Conservation (phyloP, 2,113 vertebrate genomes). For the Proterorhinus semilunaris region DNA sequence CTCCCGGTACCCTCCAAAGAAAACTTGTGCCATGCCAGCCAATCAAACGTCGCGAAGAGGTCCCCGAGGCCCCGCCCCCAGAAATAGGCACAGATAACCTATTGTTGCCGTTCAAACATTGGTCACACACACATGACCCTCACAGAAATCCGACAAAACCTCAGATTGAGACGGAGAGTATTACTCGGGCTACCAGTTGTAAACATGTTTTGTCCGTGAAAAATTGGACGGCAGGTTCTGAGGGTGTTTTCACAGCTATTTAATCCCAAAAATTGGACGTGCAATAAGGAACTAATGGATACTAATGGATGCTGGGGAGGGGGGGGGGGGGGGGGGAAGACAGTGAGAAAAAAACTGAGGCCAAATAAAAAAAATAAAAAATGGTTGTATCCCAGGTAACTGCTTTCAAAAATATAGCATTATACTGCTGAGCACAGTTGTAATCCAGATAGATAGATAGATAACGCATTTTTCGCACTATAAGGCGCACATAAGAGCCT, state of each 20-base stretch:
- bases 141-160: constrained; percentile 32
- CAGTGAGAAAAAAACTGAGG: constrained; percentile 8
- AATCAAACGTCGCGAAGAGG: constrained; percentile 53
- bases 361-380: constrained; percentile 19
- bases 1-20: constrained; percentile 63
- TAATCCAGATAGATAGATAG: too few relatives aligned
- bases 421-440: too few relatives aligned
- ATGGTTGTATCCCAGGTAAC: constrained; percentile 33
- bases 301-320: constrained; percentile 37
- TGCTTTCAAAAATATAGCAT: constrained; percentile 18
- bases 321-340: constrained; percentile 8
- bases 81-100: constrained; percentile 66
- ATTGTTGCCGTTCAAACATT: constrained; percentile 63
- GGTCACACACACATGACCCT: constrained; percentile 36
- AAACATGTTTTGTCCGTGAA: constrained; percentile 47
- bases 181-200: constrained; percentile 31
- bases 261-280: constrained; percentile 27
- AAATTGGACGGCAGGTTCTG: constrained; percentile 35
- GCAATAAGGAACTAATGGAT: constrained; percentile 34
- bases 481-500: too few relatives aligned
- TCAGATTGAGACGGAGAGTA: constrained; percentile 31
- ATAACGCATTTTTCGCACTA: too few relatives aligned
- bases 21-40: constrained; percentile 60
- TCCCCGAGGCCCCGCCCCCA: constrained; percentile 56
- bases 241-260: constrained; percentile 43